Base-by-base conservation (phyloP, 2,888 invertebrate genomes). In the Drosophila bunnanda region DNA sequence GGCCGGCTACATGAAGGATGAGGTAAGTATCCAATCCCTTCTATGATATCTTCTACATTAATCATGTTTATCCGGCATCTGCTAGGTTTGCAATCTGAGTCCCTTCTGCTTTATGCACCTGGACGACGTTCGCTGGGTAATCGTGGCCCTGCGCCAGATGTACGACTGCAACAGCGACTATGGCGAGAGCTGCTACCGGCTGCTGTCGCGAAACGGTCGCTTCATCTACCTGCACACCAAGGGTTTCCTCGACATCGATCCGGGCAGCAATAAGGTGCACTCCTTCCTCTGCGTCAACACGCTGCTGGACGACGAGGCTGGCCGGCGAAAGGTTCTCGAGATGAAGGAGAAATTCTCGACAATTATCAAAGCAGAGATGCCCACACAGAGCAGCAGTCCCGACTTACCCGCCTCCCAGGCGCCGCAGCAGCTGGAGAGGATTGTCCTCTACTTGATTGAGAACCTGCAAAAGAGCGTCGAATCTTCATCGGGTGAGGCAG, bases 41-140 rank as follows among this genome's bases (percentile, higher is more conserved):
- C 30, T 4, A 2, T 25, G 15, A 22, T 22, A 22, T 22, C 20
- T 13, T 22, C n/a, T 2, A 43, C 57, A 30, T 12, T 41, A 20
- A 34, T 54, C 46, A 9, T 28, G 17, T n/a, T 12, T 44, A 20
- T 28, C 4, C 41, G 5, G 0, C 10, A 4, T 12, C 12, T 12
- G 2, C 58, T 22, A 91, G 90, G 96, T 98, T 2, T 95, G 96
- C n/a, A 98, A 98, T 17, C 93, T 95, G 73, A 96, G 96, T 71
- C 97, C 97, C 10, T 98, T 98, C 92, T 95, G 95, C 61, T 97
- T 96, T 91, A 98, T 98, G 96, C 97, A 97, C 91, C 94, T 95
- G 90, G 97, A 97, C 79, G 98, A 98, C 93, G 96, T 96, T 1
- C 95, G 96, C 85, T 97, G 97, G 96, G 96, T 97, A 0, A 95